These are phyloP conservation scores for Phymorhynchus buccinoides DNA, from an alignment of 1,140 invertebrate species.

Conservation along the genomic window DNA sequence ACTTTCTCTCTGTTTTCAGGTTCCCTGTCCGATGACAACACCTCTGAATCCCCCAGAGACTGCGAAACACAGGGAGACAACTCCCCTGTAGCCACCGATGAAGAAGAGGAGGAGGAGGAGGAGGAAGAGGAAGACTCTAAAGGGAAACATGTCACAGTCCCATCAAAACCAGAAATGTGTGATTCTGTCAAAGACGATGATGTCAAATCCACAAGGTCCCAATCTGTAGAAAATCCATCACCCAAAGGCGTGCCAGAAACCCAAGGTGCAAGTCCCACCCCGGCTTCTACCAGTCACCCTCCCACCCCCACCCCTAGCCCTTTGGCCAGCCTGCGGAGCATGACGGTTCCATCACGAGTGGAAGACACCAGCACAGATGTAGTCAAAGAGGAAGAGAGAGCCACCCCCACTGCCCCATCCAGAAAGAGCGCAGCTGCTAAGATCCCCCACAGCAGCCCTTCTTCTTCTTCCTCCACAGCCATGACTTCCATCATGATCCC, in stretches of 20 bases:
- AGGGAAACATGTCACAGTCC: not conserved
- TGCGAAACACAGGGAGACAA: not conserved
- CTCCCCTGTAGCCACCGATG: conserved; percentile 31
- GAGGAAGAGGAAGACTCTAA: conserved; percentile 11
- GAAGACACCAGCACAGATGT: not conserved
- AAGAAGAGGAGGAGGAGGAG: conserved; percentile 40
- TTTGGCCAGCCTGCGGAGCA: conserved; percentile 22
- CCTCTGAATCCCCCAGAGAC: not conserved
- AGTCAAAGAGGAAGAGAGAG: not conserved
- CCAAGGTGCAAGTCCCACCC: not conserved
- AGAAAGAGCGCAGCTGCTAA: not conserved
- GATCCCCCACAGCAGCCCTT: not conserved
- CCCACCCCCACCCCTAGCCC: not conserved
- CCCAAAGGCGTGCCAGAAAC: not conserved
- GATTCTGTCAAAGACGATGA: not conserved
- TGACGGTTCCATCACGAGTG: conserved; percentile 30
- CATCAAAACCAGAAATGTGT: not conserved
- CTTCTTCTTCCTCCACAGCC: too few species aligned
- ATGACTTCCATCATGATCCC: conserved; percentile 49
- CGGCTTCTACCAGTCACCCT: not conserved
- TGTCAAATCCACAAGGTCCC: not conserved
- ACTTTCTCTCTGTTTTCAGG: not conserved
- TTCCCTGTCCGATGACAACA: not conserved
- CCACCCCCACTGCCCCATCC: not conserved
- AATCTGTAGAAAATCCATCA: not conserved